A percentile compares a stretch with the other conserved stretches of the same genome.
Conservation (phyloP, 2,888 invertebrate genomes). For the Habroteleia sp. region DNA sequence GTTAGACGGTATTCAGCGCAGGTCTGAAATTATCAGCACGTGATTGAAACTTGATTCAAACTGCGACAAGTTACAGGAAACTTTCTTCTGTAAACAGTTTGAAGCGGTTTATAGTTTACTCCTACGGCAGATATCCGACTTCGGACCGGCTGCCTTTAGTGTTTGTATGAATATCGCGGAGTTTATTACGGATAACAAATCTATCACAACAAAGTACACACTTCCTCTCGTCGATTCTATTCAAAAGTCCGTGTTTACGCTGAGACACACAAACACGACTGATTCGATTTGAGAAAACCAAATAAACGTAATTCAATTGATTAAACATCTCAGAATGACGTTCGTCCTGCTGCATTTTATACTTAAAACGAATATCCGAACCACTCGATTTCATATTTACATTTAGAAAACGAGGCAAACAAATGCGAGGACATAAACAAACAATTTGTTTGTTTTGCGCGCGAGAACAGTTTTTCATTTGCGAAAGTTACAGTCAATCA, state of each 20-base stretch:
- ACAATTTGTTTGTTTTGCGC: no score
- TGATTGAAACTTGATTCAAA: constrained; percentile 68
- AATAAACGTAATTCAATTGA: constrained; percentile 21
- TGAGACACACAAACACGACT: background rate
- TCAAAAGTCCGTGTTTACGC: background rate
- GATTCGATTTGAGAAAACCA: constrained; percentile 21
- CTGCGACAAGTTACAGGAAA: constrained; percentile 59
- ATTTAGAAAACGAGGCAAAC: no score
- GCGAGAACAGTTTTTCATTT: no score
- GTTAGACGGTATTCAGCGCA: constrained; percentile 64
- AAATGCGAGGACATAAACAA: no score
- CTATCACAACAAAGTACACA: constrained; percentile 13
- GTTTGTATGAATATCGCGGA: constrained; percentile 20
- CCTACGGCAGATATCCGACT: no score
- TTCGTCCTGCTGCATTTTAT: no score
- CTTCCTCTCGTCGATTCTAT: background rate
- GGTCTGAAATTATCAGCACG: constrained; percentile 63
- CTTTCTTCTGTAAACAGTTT: constrained; percentile 56
- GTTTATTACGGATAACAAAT: constrained; percentile 28
- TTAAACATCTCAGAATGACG: constrained; percentile 3
- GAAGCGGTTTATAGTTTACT: constrained; percentile 48
- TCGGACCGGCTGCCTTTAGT: constrained; percentile 13
- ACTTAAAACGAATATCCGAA: no score
- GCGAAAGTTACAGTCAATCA: no score
- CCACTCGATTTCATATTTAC: no score